Percentiles rank a stretch among this genome's conserved stretches.
These are phyloP conservation scores for Priapulus caudatus DNA, from an alignment of 2,888 invertebrate species.

Conservation along the genomic window DNA sequence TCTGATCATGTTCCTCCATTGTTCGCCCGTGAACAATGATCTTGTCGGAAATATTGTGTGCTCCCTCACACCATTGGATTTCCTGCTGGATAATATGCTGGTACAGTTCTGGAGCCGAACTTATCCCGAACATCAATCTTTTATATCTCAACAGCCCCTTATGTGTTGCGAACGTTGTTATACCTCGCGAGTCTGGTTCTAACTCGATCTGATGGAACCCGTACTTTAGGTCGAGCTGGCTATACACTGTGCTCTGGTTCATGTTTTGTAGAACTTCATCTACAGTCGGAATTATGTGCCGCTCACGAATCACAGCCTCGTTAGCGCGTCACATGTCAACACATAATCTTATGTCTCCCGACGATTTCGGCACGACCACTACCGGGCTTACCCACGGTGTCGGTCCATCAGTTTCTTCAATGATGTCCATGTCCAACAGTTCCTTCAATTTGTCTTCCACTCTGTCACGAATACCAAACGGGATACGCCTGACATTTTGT, in stretches of 20 bases:
- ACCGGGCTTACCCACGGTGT: slow-evolving; percentile 16
- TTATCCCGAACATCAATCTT: slow-evolving; percentile 35
- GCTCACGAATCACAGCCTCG: slow-evolving; percentile 8
- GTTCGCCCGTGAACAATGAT: slow-evolving; percentile 31
- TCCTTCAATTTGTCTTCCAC: slow-evolving; percentile 6
- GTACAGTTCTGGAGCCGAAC: slow-evolving; percentile 39
- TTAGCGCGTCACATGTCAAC: slow-evolving; percentile 15
- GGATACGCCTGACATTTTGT: slow-evolving; percentile 19
- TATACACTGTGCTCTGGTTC: slow-evolving; percentile 18
- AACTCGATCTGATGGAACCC: slow-evolving; percentile 36
- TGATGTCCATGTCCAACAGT: slow-evolving; percentile 14
- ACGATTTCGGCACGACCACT: slow-evolving; percentile 16
- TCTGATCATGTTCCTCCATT: slow-evolving; percentile 27
- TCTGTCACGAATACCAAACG: slow-evolving; percentile 20
- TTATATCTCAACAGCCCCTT: too few relatives aligned
- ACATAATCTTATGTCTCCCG: slow-evolving; percentile 10
- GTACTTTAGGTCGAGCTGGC: slow-evolving; percentile 31
- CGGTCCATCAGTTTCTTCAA: too few relatives aligned
- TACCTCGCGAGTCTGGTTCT: slow-evolving; percentile 25
- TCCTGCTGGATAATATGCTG: slow-evolving; percentile 36
- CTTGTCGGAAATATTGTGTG: slow-evolving; percentile 35
- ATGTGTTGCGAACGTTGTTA: slow-evolving; percentile 36
- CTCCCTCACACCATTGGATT: slow-evolving; percentile 29
- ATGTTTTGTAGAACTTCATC: slow-evolving; percentile 10
- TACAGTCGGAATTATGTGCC: slow-evolving; percentile 12